phyloP scores from a whole-genome alignment of 2,888 invertebrate genomes.

The Elysia crispata region DNA sequence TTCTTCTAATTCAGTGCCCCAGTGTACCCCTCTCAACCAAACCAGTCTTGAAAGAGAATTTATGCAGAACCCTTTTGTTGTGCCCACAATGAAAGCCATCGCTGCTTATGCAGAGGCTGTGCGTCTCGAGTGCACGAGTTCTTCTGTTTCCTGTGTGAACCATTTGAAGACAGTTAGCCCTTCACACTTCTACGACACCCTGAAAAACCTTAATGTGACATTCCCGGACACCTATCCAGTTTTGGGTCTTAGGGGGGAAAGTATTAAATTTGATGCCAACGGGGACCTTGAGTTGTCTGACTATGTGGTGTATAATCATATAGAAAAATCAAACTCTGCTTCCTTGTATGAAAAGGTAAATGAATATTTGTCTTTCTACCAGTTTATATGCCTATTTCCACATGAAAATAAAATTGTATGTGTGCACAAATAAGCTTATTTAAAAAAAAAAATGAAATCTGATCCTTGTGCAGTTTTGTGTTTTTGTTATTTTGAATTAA shows the following conservation, averaged over 20 bases:
- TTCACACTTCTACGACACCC: background rate
- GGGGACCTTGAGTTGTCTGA: conserved; percentile 60
- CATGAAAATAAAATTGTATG: no score
- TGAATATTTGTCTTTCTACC: no score
- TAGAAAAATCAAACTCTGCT: no score
- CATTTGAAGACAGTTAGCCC: conserved; percentile 10
- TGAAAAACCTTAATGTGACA: conserved; percentile 46
- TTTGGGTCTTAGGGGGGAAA: conserved; percentile 52
- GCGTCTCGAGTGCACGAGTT: conserved; percentile 56
- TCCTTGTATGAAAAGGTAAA: conserved; percentile 52
- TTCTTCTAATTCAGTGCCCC: conserved; percentile 20
- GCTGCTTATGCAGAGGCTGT: conserved; percentile 69
- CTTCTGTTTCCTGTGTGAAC: conserved; percentile 51
- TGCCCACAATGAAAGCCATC: conserved; percentile 66
- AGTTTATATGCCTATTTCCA: no score
- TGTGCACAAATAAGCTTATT: no score
- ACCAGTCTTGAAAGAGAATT: conserved; percentile 48
- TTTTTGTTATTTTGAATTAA: no score
- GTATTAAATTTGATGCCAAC: conserved; percentile 65
- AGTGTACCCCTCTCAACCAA: conserved; percentile 52
- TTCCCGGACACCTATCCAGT: conserved; percentile 56
- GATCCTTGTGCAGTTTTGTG: no score
- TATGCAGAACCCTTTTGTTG: conserved; percentile 57
- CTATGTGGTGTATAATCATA: conserved; percentile 66
- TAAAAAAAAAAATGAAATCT: no score